phyloP scores from a whole-genome alignment of 2,797 vertebrate genomes.

The Falco berigora region DNA sequence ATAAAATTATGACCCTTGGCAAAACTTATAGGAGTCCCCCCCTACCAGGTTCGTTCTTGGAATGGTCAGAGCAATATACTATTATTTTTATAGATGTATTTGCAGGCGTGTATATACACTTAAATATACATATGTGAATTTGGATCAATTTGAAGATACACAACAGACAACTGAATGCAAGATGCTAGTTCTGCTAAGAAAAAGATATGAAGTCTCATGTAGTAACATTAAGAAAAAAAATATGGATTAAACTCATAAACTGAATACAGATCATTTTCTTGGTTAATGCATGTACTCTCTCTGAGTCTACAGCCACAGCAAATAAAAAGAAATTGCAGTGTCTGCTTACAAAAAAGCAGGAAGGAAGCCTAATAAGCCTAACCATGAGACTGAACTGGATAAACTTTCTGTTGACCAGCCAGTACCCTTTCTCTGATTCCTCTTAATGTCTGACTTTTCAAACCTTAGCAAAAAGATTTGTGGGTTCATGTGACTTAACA shows the following conservation, averaged over 20 bases:
- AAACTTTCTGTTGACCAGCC: conserved; percentile 13
- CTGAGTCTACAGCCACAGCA: background rate
- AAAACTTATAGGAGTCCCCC: background rate
- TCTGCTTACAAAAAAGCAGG: background rate
- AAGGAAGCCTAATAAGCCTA: background rate
- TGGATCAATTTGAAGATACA: background rate
- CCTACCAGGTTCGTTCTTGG: background rate
- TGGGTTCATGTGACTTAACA: background rate
- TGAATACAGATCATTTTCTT: background rate
- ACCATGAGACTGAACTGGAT: background rate
- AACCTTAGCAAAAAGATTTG: background rate
- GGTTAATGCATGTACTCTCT: background rate
- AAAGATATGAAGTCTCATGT: background rate
- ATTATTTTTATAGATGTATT: background rate
- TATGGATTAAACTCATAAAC: background rate
- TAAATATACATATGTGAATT: background rate
- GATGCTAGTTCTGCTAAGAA: background rate
- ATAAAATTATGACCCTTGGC: background rate
- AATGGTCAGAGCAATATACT: background rate
- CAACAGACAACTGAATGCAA: background rate
- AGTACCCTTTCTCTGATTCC: background rate
- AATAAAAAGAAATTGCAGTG: background rate
- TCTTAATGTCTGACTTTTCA: background rate
- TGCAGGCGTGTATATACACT: background rate
- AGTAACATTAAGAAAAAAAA: background rate